Evolutionary conservation across 2,888 invertebrate species (phyloP).

Genomic region (Neoitamus cyanurus): DNA sequence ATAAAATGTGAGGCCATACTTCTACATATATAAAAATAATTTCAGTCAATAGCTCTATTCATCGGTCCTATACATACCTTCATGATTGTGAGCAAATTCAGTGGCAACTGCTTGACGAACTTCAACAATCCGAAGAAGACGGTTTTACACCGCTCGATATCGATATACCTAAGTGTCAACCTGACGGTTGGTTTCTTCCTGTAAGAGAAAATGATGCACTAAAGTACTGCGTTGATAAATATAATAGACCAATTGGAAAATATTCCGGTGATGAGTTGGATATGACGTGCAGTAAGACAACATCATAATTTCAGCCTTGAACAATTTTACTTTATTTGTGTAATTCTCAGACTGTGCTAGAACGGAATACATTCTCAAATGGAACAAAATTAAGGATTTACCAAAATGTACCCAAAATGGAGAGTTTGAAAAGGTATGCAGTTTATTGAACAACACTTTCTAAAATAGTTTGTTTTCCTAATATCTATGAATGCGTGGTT

Average conservation of each 20-base stretch:
- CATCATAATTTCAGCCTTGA: not conserved
- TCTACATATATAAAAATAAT: not conserved
- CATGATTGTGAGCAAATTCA: constrained; percentile 65
- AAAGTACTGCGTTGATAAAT: constrained; percentile 71
- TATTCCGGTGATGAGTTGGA: constrained; percentile 63
- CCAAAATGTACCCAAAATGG: constrained; percentile 74
- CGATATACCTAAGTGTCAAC: constrained; percentile 66
- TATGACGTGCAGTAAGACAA: constrained; percentile 74
- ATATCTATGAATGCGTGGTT: too few species aligned
- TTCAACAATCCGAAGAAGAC: constrained; percentile 59
- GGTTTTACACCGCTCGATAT: constrained; percentile 61
- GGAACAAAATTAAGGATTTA: constrained; percentile 63
- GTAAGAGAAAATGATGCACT: constrained; percentile 64
- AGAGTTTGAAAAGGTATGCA: constrained; percentile 68
- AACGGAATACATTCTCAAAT: constrained; percentile 67
- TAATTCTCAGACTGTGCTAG: constrained; percentile 72
- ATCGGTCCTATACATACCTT: constrained; percentile 62
- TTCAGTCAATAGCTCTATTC: constrained; percentile 63
- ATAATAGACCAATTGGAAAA: constrained; percentile 68
- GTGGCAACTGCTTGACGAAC: constrained; percentile 58
- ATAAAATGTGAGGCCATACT: too few species aligned
- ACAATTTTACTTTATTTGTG: not conserved
- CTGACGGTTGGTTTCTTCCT: constrained; percentile 68
- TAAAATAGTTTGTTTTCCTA: too few species aligned
- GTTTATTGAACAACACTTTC: too few species aligned